These are phyloP conservation scores for Arremon brunneinucha DNA, from an alignment of 2,797 vertebrate species.

Conservation along the genomic window DNA sequence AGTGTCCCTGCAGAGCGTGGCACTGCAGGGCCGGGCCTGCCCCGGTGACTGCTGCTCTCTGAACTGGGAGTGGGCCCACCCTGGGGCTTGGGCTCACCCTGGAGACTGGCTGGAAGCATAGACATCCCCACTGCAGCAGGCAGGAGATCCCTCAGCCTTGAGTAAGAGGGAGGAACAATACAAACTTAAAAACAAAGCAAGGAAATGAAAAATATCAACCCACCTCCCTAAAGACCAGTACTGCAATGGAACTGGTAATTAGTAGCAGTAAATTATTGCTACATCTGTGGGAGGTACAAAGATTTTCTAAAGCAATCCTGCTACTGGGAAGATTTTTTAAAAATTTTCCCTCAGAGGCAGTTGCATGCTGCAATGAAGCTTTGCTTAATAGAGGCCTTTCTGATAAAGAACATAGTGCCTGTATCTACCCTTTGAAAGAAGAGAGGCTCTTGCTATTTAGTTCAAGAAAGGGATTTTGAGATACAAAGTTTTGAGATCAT, in stretches of 20 bases:
- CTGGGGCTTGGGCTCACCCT: neutral
- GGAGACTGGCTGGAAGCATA: neutral
- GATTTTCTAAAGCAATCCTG: neutral
- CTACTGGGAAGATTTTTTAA: neutral
- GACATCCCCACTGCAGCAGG: neutral
- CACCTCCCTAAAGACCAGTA: neutral
- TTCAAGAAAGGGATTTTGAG: neutral
- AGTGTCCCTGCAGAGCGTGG: neutral
- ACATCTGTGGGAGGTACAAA: neutral
- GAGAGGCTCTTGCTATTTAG: neutral
- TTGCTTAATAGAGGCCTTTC: neutral
- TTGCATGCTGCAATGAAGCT: neutral
- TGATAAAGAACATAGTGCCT: neutral
- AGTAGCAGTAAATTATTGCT: neutral
- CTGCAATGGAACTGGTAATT: neutral
- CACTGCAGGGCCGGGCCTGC: neutral
- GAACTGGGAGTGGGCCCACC: neutral
- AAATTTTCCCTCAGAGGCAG: neutral
- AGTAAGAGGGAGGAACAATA: neutral
- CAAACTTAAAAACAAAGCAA: neutral
- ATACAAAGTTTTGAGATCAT: neutral
- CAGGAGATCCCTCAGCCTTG: neutral
- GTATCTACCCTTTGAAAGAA: neutral
- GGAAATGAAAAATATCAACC: neutral
- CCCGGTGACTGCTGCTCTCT: neutral